Base-by-base conservation (phyloP, 2,888 invertebrate genomes). In the Philhelius pedissequus region DNA sequence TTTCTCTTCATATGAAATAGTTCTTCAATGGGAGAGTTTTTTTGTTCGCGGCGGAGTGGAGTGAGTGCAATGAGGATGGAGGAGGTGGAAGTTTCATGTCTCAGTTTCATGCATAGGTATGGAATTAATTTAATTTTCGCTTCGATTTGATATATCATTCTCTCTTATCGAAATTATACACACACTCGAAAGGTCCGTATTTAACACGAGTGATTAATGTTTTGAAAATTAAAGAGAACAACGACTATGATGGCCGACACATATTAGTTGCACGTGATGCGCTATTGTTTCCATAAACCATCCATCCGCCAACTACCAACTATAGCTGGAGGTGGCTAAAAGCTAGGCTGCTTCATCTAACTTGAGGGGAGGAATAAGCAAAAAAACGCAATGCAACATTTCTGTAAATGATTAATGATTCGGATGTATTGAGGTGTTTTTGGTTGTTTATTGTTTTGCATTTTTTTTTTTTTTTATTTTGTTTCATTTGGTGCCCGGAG, bases 141-240 rank as follows among this genome's bases (percentile, higher is more conserved):
- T 58, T 75, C 64, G 35, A 71, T 62, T 80, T 69, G 80, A 75
- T 75, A 60, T 75, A 80, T 75, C 54, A 48, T 80, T 69, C 60
- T 62, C 40, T 52, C n/a, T 43, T 69, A 62, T 50, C 56, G 56
- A 32, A 40, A 30, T 30, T 62, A 48, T 64, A 64, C 48, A 64
- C 35, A 45, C 50, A 20, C 3, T 58, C 32, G 11, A 69, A 40
- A 74, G n/a, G 54, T 78, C 20, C 69, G 62, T 56, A 48, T 64
- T 78, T 69, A 83, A 64, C 64, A 69, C 50, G 62, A 69, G 62
- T 83, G 82, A 83, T 83, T 83, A 83, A 83, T 83, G 70, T 75
- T 68, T 15, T 48, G 32, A 13, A 64, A 27, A 25, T 30, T 20
- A 54, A 15, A 6, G 18, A 52, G 22, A 58, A 40, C 20, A 43